These are phyloP conservation scores for Ochropleura leucogaster DNA, from an alignment of 2,888 invertebrate genomes.

Conservation along the genomic window DNA sequence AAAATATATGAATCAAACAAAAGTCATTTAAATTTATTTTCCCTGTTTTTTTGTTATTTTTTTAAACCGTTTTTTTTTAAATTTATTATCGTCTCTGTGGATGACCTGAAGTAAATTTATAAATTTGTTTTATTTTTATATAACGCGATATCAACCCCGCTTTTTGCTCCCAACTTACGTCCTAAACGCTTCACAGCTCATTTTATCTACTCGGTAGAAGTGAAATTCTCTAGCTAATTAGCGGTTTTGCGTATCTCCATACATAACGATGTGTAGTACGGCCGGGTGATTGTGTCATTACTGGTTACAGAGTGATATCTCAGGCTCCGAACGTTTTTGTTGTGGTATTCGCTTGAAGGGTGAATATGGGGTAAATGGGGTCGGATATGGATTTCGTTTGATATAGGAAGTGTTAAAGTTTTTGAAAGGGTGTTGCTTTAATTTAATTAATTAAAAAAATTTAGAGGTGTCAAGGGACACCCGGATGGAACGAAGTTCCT, in stretches of 20 bases:
- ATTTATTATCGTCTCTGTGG: too few species aligned
- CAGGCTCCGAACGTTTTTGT: constrained; percentile 43
- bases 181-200: constrained; percentile 50
- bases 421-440: background rate
- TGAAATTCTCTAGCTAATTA: constrained; percentile 67
- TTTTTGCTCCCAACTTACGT: constrained; percentile 11
- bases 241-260: constrained; percentile 62
- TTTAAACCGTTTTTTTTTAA: too few species aligned
- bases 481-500: too few species aligned
- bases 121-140: too few species aligned
- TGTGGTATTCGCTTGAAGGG: constrained; percentile 15
- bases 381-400: constrained; percentile 8
- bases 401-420: background rate
- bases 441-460: background rate
- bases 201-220: constrained; percentile 58
- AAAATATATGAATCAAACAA: too few species aligned
- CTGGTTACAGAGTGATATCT: constrained; percentile 42
- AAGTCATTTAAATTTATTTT: too few species aligned
- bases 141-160: constrained; percentile 24
- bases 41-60: too few species aligned
- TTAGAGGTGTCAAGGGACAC: too few species aligned
- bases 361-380: constrained; percentile 13
- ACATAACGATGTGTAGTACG: constrained; percentile 43
- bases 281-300: constrained; percentile 55
- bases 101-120: too few species aligned